Conservation (phyloP, 1,140 invertebrate species). For the Ceratina calcarata region DNA sequence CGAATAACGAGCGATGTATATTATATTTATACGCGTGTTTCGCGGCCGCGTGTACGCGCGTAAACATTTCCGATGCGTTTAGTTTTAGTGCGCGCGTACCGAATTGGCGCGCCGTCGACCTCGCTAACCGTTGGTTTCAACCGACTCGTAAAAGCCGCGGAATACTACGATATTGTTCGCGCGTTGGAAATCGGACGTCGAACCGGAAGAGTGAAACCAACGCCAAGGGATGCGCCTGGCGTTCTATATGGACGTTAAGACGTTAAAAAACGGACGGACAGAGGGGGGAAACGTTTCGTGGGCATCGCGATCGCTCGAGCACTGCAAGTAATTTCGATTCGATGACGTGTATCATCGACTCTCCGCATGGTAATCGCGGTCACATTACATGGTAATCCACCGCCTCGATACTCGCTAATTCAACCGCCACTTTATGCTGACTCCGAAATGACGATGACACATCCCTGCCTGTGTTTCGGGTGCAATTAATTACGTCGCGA, state of each 20-base stretch:
- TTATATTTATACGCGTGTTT: too few relatives aligned
- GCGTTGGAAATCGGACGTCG: background rate
- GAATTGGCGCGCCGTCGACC: constrained; percentile 22
- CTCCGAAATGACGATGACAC: constrained; percentile 75
- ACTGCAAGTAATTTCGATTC: constrained; percentile 33
- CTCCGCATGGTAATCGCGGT: constrained; percentile 44
- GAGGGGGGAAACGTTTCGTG: constrained; percentile 42
- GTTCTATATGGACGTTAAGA: constrained; percentile 48
- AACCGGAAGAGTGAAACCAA: background rate
- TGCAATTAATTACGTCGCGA: constrained; percentile 76
- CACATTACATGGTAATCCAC: constrained; percentile 71
- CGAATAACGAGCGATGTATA: constrained; percentile 11
- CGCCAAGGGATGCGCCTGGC: constrained; percentile 10
- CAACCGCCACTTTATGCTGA: constrained; percentile 70
- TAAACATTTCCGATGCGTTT: constrained; percentile 16
- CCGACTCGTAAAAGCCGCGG: constrained; percentile 16
- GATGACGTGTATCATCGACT: constrained; percentile 36
- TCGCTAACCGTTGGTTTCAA: constrained; percentile 9
- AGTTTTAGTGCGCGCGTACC: constrained; percentile 20
- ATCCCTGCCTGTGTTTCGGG: constrained; percentile 70
- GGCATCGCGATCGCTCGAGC: constrained; percentile 19
- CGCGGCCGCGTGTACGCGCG: background rate
- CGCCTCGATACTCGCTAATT: constrained; percentile 69
- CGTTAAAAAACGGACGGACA: constrained; percentile 41
- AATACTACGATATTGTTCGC: constrained; percentile 9